These are phyloP conservation scores for Euplagia quadripunctaria DNA, from an alignment of 2,888 invertebrate genomes.

Conservation along the genomic window DNA sequence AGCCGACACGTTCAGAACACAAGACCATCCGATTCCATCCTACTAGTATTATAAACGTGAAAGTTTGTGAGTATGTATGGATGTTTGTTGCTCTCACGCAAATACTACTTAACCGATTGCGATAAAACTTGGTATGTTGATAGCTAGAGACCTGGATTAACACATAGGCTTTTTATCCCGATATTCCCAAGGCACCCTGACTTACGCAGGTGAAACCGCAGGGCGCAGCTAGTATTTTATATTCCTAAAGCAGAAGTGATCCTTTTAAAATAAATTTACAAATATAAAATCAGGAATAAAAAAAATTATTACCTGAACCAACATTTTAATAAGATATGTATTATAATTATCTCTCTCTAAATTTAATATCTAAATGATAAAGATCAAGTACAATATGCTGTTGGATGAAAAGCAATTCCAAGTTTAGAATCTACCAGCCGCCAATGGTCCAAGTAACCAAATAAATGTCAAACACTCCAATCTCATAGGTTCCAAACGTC, in stretches of 20 bases:
- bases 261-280: neutral
- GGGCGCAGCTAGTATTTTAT: neutral
- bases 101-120: too few species aligned
- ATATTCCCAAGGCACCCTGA: too few species aligned
- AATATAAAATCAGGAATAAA: neutral
- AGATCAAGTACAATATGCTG: neutral
- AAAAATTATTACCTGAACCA: neutral
- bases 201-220: too few species aligned
- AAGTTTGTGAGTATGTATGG: too few species aligned
- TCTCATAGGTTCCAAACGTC: neutral
- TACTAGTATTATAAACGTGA: too few species aligned
- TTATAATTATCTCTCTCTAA: neutral
- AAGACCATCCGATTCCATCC: neutral
- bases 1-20: neutral
- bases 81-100: too few species aligned
- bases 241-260: too few species aligned
- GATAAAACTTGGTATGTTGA: too few species aligned
- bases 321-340: neutral
- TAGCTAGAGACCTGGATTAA: too few species aligned
- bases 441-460: neutral
- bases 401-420: neutral
- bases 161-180: too few species aligned
- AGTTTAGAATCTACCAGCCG: neutral
- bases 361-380: neutral
- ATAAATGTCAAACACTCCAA: conserved; percentile 3